A percentile compares a stretch with the other conserved stretches of the same genome.
Evolutionary conservation across 2,888 invertebrate species (phyloP).

Genomic region (Brachypalpus laphriformis): DNA sequence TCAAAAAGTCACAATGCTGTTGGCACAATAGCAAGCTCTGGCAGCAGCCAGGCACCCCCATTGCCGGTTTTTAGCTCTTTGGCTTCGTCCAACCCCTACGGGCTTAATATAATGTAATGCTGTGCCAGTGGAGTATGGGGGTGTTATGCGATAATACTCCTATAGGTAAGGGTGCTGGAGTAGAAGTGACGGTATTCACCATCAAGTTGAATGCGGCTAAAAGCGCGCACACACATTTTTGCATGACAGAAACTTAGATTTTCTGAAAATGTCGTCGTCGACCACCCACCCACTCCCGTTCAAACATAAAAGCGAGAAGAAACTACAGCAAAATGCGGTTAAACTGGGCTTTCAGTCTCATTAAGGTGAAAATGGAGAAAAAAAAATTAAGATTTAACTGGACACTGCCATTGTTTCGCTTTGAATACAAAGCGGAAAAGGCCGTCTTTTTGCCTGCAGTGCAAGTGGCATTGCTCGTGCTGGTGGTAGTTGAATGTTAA

Average conservation of each 20-base stretch:
- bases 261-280: neutral
- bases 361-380: slow-evolving; percentile 43
- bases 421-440: slow-evolving; percentile 29
- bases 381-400: slow-evolving; percentile 54
- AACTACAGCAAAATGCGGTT: slow-evolving; percentile 43
- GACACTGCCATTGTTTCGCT: slow-evolving; percentile 42
- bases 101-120: slow-evolving; percentile 68
- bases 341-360: slow-evolving; percentile 54
- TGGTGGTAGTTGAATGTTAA: slow-evolving; percentile 19
- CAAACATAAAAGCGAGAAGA: slow-evolving; percentile 6
- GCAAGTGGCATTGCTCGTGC: neutral
- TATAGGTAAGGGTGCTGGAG: slow-evolving; percentile 4
- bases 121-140: slow-evolving; percentile 7
- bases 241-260: slow-evolving; percentile 40
- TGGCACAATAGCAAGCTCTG: slow-evolving; percentile 64
- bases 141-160: neutral
- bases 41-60: slow-evolving; percentile 57
- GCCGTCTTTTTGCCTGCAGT: slow-evolving; percentile 28
- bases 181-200: slow-evolving; percentile 40
- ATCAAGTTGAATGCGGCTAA: slow-evolving; percentile 42
- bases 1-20: slow-evolving; percentile 72
- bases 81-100: slow-evolving; percentile 60
- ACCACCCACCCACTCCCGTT: neutral
- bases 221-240: slow-evolving; percentile 26
- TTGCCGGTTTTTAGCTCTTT: slow-evolving; percentile 62